A percentile compares a stretch with the other conserved stretches of the same genome.
phyloP scores from a whole-genome alignment of 92 coral and sea anemone genomes.

The Plumapathes pennacea region DNA sequence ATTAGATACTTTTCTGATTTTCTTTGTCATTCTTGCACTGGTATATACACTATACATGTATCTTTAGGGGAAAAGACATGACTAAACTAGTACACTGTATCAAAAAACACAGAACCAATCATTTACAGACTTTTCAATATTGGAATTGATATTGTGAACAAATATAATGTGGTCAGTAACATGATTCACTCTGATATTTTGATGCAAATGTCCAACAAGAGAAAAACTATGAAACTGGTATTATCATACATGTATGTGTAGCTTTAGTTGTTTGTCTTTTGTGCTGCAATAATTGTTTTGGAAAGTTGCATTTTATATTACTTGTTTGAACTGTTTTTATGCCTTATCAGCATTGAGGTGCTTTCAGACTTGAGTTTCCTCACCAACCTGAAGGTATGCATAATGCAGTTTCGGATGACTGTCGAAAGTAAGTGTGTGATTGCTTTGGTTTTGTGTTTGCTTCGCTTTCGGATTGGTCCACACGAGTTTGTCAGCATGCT shows the following conservation, averaged over 20 bases:
- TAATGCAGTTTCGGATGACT: neutral
- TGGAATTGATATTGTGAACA: too few relatives aligned
- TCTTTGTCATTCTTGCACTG: too few relatives aligned
- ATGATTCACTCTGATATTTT: too few relatives aligned
- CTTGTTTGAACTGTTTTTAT: neutral
- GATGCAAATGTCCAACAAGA: too few relatives aligned
- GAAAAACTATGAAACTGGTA: neutral
- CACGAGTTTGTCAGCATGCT: too few relatives aligned
- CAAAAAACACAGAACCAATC: too few relatives aligned
- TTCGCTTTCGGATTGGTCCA: too few relatives aligned
- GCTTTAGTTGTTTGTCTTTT: neutral
- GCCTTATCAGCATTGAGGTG: slow-evolving; percentile 54
- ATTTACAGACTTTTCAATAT: too few relatives aligned
- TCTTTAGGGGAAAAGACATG: too few relatives aligned
- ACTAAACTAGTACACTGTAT: neutral
- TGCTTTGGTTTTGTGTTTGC: neutral
- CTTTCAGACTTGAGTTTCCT: slow-evolving; percentile 62
- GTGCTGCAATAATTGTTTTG: neutral
- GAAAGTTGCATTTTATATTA: neutral
- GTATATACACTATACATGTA: too few relatives aligned
- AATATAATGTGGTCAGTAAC: too few relatives aligned
- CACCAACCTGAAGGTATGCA: slow-evolving; percentile 63
- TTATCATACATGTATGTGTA: neutral
- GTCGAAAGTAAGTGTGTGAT: neutral
- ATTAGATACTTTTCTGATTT: neutral